Conservation (phyloP, 35 echinoderm and acorn worm genomes). For the Stichopus chloronotus region DNA sequence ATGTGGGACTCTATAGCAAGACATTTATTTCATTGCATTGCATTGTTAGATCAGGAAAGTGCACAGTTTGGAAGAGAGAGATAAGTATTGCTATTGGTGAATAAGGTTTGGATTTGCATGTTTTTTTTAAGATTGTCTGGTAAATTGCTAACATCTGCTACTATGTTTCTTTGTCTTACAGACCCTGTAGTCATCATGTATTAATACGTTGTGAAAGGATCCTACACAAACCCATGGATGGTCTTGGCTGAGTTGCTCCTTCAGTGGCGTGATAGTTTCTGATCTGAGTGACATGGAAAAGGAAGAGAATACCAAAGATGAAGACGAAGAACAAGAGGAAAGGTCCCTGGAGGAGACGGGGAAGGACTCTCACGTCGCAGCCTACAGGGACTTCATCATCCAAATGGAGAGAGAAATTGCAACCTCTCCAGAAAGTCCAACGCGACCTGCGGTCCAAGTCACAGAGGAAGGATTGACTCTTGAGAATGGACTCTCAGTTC, state of each 20-base stretch:
- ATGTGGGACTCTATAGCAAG: too few relatives aligned
- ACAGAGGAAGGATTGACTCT: background rate
- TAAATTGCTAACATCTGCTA: background rate
- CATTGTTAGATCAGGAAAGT: too few relatives aligned
- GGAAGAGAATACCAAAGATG: background rate
- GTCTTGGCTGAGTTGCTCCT: background rate
- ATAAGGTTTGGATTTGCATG: too few relatives aligned
- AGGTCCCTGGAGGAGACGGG: background rate
- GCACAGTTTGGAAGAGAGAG: too few relatives aligned
- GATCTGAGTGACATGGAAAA: background rate
- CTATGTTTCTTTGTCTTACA: background rate
- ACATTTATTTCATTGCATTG: too few relatives aligned
- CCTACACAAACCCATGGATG: background rate
- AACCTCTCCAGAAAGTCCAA: background rate
- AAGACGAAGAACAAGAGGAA: constrained; percentile 20
- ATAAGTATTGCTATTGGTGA: too few relatives aligned
- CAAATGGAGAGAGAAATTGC: constrained; percentile 74
- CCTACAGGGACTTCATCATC: constrained; percentile 67
- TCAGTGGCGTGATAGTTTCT: background rate
- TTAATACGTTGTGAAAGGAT: too few relatives aligned
- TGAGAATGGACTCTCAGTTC: background rate
- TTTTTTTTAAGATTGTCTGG: too few relatives aligned
- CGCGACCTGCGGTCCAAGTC: background rate
- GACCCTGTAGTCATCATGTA: background rate
- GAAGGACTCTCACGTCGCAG: constrained; percentile 65